phyloP scores from a whole-genome alignment of 2,888 invertebrate genomes.

The Perizoma affinitatum region DNA sequence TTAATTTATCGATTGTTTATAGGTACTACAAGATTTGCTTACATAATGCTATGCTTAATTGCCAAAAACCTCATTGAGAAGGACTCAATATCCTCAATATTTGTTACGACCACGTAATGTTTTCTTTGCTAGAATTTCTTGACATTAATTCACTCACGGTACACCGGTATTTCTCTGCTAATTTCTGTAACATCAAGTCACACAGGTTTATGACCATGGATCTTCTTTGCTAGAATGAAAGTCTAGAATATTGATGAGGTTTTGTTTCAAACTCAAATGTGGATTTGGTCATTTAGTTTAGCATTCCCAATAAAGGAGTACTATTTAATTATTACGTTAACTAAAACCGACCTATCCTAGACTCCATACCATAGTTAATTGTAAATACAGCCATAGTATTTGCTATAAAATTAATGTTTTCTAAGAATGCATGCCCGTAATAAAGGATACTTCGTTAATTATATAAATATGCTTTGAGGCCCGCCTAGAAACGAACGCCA shows the following conservation, averaged over 20 bases:
- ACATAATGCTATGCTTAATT: conserved; percentile 37
- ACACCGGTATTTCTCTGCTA: too few relatives aligned
- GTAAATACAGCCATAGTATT: conserved; percentile 29
- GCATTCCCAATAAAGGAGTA: conserved; percentile 28
- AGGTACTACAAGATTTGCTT: conserved; percentile 54
- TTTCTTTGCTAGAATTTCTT: too few relatives aligned
- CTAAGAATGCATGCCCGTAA: conserved; percentile 27
- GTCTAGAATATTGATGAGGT: too few relatives aligned
- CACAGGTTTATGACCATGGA: too few relatives aligned
- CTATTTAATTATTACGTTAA: conserved; percentile 20
- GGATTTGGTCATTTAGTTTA: conserved; percentile 12
- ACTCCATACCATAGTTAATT: conserved; percentile 23
- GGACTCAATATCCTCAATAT: background rate
- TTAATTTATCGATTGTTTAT: conserved; percentile 69
- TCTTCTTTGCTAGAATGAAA: too few relatives aligned
- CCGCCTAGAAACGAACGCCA: conserved; percentile 31
- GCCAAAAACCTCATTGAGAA: conserved; percentile 4
- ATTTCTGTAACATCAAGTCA: too few relatives aligned
- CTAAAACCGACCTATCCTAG: conserved; percentile 17
- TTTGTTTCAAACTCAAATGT: too few relatives aligned
- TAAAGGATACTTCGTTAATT: background rate
- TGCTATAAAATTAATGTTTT: conserved; percentile 28
- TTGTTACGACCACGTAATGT: too few relatives aligned
- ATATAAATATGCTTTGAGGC: background rate
- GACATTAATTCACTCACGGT: too few relatives aligned